These are phyloP conservation scores for Drosophila gunungcola DNA, from an alignment of 1,140 invertebrate genomes.

Conservation along the genomic window DNA sequence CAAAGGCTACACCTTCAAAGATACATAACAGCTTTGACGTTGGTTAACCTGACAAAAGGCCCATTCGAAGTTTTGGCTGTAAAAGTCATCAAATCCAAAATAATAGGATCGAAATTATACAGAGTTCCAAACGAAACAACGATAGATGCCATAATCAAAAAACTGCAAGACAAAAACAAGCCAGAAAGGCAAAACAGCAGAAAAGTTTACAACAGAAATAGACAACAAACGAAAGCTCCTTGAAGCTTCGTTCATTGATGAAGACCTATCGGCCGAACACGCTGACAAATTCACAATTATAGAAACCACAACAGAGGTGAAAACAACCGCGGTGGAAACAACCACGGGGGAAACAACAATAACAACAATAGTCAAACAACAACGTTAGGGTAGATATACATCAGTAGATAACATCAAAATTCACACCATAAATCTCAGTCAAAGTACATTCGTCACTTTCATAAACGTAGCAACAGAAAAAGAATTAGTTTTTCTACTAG, in stretches of 20 bases:
- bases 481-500: no score
- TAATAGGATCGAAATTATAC: no score
- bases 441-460: not conserved
- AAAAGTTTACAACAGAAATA: not conserved
- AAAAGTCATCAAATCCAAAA: no score
- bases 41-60: no score
- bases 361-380: not conserved
- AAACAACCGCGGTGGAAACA: not conserved
- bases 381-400: not conserved
- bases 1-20: no score
- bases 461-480: no score
- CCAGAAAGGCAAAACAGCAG: not conserved
- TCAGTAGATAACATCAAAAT: not conserved
- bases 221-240: conserved; percentile 1
- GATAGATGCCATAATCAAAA: no score
- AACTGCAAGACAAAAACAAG: no score
- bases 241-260: conserved; percentile 6
- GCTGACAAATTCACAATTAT: not conserved
- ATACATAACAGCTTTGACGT: no score
- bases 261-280: not conserved
- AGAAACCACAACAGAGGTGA: not conserved
- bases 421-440: conserved; percentile 1
- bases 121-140: no score
- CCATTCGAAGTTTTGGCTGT: no score
- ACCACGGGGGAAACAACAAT: not conserved